Conservation (phyloP, 2,888 invertebrate genomes). For the Lycaena phlaeas region DNA sequence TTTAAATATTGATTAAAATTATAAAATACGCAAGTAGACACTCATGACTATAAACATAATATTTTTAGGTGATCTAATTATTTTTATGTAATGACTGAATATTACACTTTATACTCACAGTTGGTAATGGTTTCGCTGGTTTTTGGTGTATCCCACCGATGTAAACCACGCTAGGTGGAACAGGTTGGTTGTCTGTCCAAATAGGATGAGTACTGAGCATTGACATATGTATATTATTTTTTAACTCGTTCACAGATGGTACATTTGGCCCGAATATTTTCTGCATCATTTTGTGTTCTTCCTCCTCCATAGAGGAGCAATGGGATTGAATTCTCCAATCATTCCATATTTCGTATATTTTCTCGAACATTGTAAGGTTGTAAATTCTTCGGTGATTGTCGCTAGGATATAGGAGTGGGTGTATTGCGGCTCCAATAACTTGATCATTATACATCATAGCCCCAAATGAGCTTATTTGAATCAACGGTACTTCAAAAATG, state of each 20-base stretch:
- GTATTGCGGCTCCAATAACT: constrained; percentile 16
- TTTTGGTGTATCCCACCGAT: constrained; percentile 49
- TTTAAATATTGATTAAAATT: too few species aligned
- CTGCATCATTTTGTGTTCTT: constrained; percentile 16
- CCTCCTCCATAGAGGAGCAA: constrained; percentile 4
- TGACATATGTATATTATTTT: constrained; percentile 32
- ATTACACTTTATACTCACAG: constrained; percentile 25
- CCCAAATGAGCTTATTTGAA: constrained; percentile 20
- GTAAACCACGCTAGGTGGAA: constrained; percentile 42
- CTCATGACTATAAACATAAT: too few species aligned
- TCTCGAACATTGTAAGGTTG: constrained; percentile 22
- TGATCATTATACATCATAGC: constrained; percentile 12
- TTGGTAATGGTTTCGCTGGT: constrained; percentile 36
- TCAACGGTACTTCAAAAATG: constrained; percentile 19
- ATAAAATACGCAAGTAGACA: too few species aligned
- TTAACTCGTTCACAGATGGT: constrained; percentile 22
- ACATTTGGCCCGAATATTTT: constrained; percentile 13
- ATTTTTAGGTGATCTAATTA: too few species aligned
- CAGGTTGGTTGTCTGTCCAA: constrained; percentile 36
- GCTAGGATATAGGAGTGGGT: constrained; percentile 19
- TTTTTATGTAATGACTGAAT: too few species aligned
- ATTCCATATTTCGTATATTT: constrained; percentile 14
- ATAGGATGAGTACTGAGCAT: constrained; percentile 46
- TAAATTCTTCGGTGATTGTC: constrained; percentile 13
- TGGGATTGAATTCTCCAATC: constrained; percentile 4